Conservation (phyloP, 2,888 invertebrate genomes). For the Caenorhabditis zanzibari region DNA sequence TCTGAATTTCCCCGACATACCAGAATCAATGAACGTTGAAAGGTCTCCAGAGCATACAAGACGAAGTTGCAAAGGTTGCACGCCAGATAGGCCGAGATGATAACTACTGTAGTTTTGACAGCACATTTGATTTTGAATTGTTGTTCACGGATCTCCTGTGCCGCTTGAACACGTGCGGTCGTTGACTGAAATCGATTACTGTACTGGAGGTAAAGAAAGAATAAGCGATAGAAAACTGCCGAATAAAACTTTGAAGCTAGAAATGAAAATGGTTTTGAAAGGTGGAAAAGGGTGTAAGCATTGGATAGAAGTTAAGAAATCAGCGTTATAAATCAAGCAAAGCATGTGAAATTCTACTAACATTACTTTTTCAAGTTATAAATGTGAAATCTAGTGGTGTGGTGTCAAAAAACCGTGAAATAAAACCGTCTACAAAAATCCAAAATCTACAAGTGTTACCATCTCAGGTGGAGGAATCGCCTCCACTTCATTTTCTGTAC, state of each 20-base stretch:
- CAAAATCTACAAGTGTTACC: slow-evolving; percentile 31
- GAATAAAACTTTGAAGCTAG: slow-evolving; percentile 13
- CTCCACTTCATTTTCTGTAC: background rate
- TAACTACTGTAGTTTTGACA: slow-evolving; percentile 73
- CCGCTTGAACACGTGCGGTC: slow-evolving; percentile 49
- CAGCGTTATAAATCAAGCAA: slow-evolving; percentile 22
- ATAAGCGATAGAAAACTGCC: background rate
- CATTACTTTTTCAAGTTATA: background rate
- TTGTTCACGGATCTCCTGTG: slow-evolving; percentile 70
- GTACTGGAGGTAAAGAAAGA: background rate
- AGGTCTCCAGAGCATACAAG: slow-evolving; percentile 73
- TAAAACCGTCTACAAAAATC: slow-evolving; percentile 2
- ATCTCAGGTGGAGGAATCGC: slow-evolving; percentile 15
- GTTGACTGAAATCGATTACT: slow-evolving; percentile 60
- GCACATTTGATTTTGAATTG: slow-evolving; percentile 71
- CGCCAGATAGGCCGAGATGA: slow-evolving; percentile 75
- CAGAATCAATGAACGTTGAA: slow-evolving; percentile 53
- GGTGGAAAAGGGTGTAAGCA: background rate
- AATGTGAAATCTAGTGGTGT: slow-evolving; percentile 3
- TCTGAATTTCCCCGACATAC: slow-evolving; percentile 38
- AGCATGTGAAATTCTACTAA: background rate
- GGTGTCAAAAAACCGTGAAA: slow-evolving; percentile 2
- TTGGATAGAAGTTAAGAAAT: background rate
- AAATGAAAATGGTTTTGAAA: background rate
- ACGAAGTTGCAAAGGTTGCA: slow-evolving; percentile 76